A percentile compares a stretch with the other conserved stretches of the same genome.
phyloP scores from a whole-genome alignment of 2,888 invertebrate species.

The Eupithecia vulgata region DNA sequence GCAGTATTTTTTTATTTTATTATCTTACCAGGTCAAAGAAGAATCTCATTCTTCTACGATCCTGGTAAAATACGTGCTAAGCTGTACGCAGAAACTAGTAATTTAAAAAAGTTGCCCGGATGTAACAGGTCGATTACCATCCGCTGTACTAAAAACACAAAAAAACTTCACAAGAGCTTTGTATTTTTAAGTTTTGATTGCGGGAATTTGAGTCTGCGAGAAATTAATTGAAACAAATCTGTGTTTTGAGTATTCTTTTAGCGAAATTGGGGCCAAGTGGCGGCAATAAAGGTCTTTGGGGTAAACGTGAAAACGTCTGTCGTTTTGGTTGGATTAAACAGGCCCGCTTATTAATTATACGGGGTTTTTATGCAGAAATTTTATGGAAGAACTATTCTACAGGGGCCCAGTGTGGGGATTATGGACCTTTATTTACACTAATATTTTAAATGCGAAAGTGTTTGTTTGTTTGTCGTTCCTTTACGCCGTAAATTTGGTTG shows the following conservation, averaged over 20 bases:
- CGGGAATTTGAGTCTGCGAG: slow-evolving; percentile 28
- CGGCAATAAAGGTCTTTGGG: slow-evolving; percentile 15
- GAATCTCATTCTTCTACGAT: neutral
- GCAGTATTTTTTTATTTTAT: too few relatives aligned
- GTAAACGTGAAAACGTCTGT: slow-evolving; percentile 1
- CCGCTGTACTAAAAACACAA: slow-evolving; percentile 43
- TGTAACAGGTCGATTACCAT: slow-evolving; percentile 21
- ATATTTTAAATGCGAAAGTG: too few relatives aligned
- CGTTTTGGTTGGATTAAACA: slow-evolving; percentile 3
- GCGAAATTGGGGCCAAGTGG: slow-evolving; percentile 14
- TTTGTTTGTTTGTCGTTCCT: too few relatives aligned
- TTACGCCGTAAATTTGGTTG: too few relatives aligned
- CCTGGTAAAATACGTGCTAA: neutral
- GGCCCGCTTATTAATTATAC: neutral
- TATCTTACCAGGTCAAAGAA: too few relatives aligned
- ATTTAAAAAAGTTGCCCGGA: slow-evolving; percentile 15
- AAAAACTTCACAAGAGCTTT: slow-evolving; percentile 39
- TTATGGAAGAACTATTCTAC: too few relatives aligned
- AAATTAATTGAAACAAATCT: slow-evolving; percentile 31
- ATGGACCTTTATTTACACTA: too few relatives aligned
- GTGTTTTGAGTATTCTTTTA: slow-evolving; percentile 27
- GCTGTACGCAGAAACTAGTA: neutral
- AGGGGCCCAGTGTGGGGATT: too few relatives aligned
- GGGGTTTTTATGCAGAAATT: neutral
- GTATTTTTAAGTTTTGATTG: slow-evolving; percentile 43